Percentiles rank a stretch among this genome's conserved stretches.
Conservation (phyloP, 2,888 invertebrate species). For the Gnatocerus cornutus region DNA sequence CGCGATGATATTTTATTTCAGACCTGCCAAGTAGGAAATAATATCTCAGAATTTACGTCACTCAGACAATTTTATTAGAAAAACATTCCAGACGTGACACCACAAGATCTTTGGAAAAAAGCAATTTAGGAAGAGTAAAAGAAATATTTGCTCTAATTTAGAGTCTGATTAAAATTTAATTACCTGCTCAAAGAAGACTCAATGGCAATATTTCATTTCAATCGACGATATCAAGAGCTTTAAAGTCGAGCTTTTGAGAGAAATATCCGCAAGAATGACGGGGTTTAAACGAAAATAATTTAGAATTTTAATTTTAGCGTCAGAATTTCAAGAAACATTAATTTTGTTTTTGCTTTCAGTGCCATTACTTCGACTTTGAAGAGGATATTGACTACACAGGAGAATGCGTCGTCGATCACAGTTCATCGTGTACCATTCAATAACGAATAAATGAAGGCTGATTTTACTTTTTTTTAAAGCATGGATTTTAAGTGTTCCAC, state of each 20-base stretch:
- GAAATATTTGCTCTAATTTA: constrained; percentile 15
- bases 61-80: constrained; percentile 22
- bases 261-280: not conserved
- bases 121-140: constrained; percentile 5
- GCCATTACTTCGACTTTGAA: constrained; percentile 70
- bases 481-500: constrained; percentile 49
- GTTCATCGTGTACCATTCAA: constrained; percentile 68
- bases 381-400: constrained; percentile 68
- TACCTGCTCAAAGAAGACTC: not conserved
- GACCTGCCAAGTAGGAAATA: constrained; percentile 16
- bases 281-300: constrained; percentile 2
- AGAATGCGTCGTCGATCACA: constrained; percentile 67
- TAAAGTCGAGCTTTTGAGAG: not conserved
- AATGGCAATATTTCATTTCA: constrained; percentile 17
- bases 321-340: not conserved
- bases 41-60: constrained; percentile 15
- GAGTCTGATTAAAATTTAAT: constrained; percentile 26
- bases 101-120: constrained; percentile 6
- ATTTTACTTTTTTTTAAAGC: constrained; percentile 34
- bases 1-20: constrained; percentile 13
- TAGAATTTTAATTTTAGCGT: not conserved
- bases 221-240: not conserved
- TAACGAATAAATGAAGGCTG: constrained; percentile 61
- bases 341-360: constrained; percentile 57
- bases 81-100: constrained; percentile 28